Evolutionary conservation across 2,888 invertebrate genomes (phyloP), one percentile per base, ranked within the genome.

Genomic region (Sisyra nigra): DNA sequence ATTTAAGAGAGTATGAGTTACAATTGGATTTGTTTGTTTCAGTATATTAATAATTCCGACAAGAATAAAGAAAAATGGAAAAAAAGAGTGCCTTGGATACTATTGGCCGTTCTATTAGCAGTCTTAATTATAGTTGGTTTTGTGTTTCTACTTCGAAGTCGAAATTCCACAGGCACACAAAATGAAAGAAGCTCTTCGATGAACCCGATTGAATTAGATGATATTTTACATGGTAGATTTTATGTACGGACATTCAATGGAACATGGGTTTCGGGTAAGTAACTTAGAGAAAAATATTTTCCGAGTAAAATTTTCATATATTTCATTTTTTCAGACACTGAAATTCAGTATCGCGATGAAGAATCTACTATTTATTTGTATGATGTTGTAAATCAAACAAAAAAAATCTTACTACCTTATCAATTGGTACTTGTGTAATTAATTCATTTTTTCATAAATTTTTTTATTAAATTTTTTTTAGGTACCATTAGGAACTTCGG

Each of bases 181-280:
- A 24, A 3, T 5, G 24, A 7, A 7, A 24, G 7, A 24, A 24
- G 24, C 7, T 5, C 24, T 7, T 24, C 24, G 24, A 7, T 24
- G 7, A 24, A 24, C 7, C 24, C 24, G 7, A 66, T 79, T 50
- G 68, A 69, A 42, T 66, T 88, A 46, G 79, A 82, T 46, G 83
- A 85, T 51, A 69, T 86, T 51, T 69, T 88, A 13, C 68, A 66
- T 31, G 82, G 83, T 38, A 72, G 69, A 46, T 73, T 78, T 47
- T 62, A 72, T 10, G 68, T 84, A 0, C 68, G 68, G 46, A 66
- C 72, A 34, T 87, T 87, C 59, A 87, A 87, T 60, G 87, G 80
- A 42, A 76, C 80, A 38, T 89, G 88, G 87, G 67, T 83, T 45
- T 74, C 79, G 58, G 84, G 85, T 84, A 63, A 59, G 58, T 54